Evolutionary conservation across 2,888 invertebrate species (phyloP).

Genomic region (Baronia brevicornis): DNA sequence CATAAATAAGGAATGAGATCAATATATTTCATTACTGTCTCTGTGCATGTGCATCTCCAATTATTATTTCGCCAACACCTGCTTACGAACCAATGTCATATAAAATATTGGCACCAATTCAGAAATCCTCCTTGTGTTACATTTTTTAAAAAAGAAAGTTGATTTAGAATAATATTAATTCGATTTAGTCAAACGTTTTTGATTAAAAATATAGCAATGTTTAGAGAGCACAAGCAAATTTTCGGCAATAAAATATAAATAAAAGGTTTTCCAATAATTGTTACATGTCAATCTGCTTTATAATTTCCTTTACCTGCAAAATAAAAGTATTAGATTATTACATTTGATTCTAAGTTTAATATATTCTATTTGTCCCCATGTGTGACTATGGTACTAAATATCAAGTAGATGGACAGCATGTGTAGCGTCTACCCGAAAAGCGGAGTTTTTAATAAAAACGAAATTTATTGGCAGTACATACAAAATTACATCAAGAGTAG

Average conservation of each 20-base stretch:
- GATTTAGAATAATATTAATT: slow-evolving; percentile 31
- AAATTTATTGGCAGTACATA: no score
- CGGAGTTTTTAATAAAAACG: no score
- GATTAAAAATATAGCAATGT: slow-evolving; percentile 30
- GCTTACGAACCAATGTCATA: slow-evolving; percentile 21
- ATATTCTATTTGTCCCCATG: no score
- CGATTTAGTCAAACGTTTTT: slow-evolving; percentile 30
- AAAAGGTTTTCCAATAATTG: slow-evolving; percentile 36
- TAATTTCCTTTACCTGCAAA: slow-evolving; percentile 37
- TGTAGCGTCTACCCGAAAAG: no score
- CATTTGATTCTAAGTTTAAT: no score
- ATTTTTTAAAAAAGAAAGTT: no score
- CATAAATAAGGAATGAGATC: slow-evolving; percentile 69
- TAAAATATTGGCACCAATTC: slow-evolving; percentile 4
- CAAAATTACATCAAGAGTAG: no score
- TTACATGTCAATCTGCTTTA: slow-evolving; percentile 28
- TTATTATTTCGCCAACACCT: slow-evolving; percentile 3
- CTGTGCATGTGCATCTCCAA: slow-evolving; percentile 11
- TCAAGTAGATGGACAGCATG: no score
- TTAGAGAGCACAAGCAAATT: slow-evolving; percentile 57
- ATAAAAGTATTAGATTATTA: slow-evolving; percentile 12
- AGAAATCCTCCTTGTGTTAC: not conserved
- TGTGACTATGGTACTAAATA: no score
- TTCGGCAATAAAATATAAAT: slow-evolving; percentile 36
- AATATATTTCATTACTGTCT: slow-evolving; percentile 41